A percentile compares a stretch with the other conserved stretches of the same genome.
phyloP scores from a whole-genome alignment of 2,113 vertebrate species.

The Grammomys dolichurus region DNA sequence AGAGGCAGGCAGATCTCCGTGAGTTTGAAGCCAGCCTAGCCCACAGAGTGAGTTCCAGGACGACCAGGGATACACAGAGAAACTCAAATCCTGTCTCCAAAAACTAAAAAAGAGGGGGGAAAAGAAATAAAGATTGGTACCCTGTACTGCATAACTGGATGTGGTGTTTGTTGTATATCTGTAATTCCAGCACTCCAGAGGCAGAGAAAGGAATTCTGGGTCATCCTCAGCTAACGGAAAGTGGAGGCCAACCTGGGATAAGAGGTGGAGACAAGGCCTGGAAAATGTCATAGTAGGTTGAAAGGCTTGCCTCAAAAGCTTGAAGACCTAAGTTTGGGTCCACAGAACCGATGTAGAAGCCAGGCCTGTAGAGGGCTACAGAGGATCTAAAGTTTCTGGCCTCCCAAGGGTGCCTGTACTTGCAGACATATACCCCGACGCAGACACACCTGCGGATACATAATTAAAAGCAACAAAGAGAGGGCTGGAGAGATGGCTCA shows the following conservation, averaged over 20 bases:
- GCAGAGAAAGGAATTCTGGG: background rate
- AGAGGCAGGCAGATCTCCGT: no score
- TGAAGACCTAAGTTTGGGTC: background rate
- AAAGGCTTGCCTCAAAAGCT: background rate
- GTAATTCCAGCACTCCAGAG: background rate
- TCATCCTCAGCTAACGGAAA: background rate
- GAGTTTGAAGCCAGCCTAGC: no score
- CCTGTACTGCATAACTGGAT: background rate
- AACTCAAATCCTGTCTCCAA: no score
- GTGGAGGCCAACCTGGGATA: background rate
- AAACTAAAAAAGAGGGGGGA: no score
- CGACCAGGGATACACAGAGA: no score
- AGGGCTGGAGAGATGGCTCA: background rate
- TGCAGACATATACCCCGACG: background rate
- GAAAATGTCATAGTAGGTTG: background rate
- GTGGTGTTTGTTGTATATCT: background rate
- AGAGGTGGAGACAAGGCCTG: background rate
- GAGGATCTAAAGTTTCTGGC: background rate
- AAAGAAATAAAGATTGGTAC: background rate
- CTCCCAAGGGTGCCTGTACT: background rate
- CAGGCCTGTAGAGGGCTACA: background rate
- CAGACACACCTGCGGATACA: background rate
- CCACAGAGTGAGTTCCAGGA: no score
- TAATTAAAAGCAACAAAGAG: background rate
- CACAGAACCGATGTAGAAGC: background rate